Base-by-base conservation (phyloP, 2,888 invertebrate species). In the Alloscopus bannaensis region DNA sequence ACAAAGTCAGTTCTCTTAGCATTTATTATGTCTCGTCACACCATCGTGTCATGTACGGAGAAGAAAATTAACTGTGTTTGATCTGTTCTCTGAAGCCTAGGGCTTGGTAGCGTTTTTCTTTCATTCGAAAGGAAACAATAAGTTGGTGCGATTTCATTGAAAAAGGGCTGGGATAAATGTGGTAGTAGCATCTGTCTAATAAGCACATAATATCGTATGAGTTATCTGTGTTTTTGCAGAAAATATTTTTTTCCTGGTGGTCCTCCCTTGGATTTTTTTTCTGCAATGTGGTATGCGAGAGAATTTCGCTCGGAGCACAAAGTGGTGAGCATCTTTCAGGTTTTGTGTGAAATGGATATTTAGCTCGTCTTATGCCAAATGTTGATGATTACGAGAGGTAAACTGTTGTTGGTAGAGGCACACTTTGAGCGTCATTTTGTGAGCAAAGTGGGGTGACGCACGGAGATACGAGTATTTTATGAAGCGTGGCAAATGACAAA, bases 401-500 rank as follows among this genome's bases (percentile, higher is more conserved):
- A n/a, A n/a, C n/a, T n/a, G n/a, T n/a, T n/a, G n/a, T n/a, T n/a
- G n/a, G n/a, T n/a, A n/a, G n/a, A n/a, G n/a, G n/a, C n/a, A n/a
- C n/a, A n/a, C n/a, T n/a, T n/a, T n/a, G n/a, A n/a, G n/a, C n/a
- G n/a, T n/a, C n/a, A n/a, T n/a, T n/a, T n/a, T n/a, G n/a, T n/a
- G n/a, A n/a, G n/a, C n/a, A n/a, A n/a, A n/a, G n/a, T n/a, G n/a
- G n/a, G n/a, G n/a, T n/a, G n/a, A n/a, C n/a, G n/a, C n/a, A n/a
- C n/a, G n/a, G 52, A 4, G 40, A 60, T 8, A 60, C 31, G 13
- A 18, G 31, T 18, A 59, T 59, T 47, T 28, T 65, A 24, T 65
- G 64, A 47, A 65, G 64, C 64, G 64, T 65, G 64, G 47, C 66
- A 66, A 31, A 66, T 16, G 57, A 57, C 57, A 57, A 57, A 57